Conservation (phyloP, 2,797 vertebrate species). For the Rhinichthys osculus region DNA sequence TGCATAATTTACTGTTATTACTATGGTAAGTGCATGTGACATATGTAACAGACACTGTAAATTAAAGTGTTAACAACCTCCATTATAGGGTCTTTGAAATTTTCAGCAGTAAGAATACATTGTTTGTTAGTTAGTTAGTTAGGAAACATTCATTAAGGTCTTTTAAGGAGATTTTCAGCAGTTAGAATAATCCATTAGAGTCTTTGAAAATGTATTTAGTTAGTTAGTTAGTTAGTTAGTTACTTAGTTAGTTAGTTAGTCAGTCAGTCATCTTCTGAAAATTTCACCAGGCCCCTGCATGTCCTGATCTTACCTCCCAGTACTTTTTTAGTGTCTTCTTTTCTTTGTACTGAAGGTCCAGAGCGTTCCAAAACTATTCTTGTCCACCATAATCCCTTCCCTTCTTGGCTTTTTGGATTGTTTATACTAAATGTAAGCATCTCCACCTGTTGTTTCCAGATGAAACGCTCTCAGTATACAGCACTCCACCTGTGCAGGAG, state of each 20-base stretch:
- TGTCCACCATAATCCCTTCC: slow-evolving; percentile 12
- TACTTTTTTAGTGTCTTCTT: slow-evolving; percentile 37
- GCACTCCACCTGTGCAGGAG: slow-evolving; percentile 1
- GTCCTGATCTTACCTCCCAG: slow-evolving; percentile 19
- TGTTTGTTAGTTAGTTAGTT: neutral
- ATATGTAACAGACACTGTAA: too few relatives aligned
- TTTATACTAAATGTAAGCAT: slow-evolving; percentile 43
- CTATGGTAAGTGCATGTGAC: too few relatives aligned
- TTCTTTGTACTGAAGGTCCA: slow-evolving; percentile 18
- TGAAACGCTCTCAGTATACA: neutral
- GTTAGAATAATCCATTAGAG: too few relatives aligned
- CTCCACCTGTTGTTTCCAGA: slow-evolving; percentile 35
- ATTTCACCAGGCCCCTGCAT: slow-evolving; percentile 26
- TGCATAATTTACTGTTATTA: too few relatives aligned
- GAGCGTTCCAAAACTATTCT: slow-evolving; percentile 31
- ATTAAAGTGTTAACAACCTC: too few relatives aligned
- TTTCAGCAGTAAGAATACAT: too few relatives aligned
- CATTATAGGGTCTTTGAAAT: neutral
- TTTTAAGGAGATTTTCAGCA: too few relatives aligned
- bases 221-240: neutral
- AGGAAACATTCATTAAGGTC: too few relatives aligned
- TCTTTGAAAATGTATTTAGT: too few relatives aligned
- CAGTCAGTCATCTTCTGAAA: neutral
- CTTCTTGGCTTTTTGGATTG: slow-evolving; percentile 26
- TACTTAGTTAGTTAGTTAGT: neutral